A percentile compares a stretch with the other conserved stretches of the same genome.
phyloP scores from a whole-genome alignment of 2,797 vertebrate species.

The Lepidocolaptes lacrymiger region DNA sequence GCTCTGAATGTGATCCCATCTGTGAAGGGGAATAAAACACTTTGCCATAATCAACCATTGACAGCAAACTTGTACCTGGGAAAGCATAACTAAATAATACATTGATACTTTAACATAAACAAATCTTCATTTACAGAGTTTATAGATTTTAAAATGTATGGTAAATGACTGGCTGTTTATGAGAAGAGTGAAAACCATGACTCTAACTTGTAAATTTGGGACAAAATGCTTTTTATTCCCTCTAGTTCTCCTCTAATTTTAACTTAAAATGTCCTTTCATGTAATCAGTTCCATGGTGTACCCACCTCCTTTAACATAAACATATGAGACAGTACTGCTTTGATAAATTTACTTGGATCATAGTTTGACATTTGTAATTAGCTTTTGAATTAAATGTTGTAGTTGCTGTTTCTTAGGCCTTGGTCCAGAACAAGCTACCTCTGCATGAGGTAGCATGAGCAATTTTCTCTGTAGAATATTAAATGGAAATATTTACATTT shows the following conservation, averaged over 20 bases:
- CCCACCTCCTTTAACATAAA: not conserved
- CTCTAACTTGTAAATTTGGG: not conserved
- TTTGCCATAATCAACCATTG: not conserved
- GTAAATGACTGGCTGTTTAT: not conserved
- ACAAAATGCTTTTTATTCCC: not conserved
- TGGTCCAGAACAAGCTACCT: not conserved
- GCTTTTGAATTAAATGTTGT: not conserved
- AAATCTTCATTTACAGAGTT: not conserved
- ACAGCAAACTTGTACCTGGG: not conserved
- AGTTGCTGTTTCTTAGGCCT: not conserved
- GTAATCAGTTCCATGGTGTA: not conserved
- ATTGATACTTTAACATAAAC: not conserved
- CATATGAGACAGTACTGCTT: not conserved
- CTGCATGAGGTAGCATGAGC: not conserved
- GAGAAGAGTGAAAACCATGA: not conserved
- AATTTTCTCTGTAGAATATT: not conserved
- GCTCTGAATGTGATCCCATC: not conserved
- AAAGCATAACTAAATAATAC: not conserved
- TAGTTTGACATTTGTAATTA: not conserved
- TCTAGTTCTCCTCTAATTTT: not conserved
- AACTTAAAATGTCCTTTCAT: not conserved
- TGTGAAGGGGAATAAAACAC: not conserved
- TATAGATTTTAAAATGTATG: not conserved
- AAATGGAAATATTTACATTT: constrained; percentile 17
- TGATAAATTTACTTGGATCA: not conserved